A percentile compares a stretch with the other conserved stretches of the same genome.
Conservation (phyloP, 37 sponge, comb jelly and placozoan species). For the Axinella damicornis region DNA sequence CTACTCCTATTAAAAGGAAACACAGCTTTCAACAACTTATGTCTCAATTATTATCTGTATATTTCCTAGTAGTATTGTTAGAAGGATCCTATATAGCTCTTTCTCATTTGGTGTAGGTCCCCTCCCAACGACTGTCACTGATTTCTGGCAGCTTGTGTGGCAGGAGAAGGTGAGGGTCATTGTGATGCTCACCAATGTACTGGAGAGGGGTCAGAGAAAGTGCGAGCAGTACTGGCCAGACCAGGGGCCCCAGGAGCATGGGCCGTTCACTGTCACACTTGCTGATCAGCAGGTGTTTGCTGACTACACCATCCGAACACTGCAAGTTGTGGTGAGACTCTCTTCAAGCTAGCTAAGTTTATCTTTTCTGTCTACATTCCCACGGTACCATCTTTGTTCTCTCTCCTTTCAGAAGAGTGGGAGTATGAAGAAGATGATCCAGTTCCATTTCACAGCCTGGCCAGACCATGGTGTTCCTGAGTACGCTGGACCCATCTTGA, state of each 20-base stretch:
- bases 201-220: constrained; percentile 69
- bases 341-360: no score
- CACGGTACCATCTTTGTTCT: background rate
- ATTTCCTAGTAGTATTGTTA: no score
- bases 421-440: background rate
- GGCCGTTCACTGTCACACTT: constrained; percentile 59
- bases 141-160: constrained; percentile 86
- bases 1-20: no score
- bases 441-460: constrained; percentile 62
- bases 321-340: constrained; percentile 55
- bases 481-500: constrained; percentile 30
- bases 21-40: no score
- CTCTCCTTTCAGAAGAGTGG: background rate
- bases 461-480: constrained; percentile 57
- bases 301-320: constrained; percentile 58
- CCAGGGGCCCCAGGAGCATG: constrained; percentile 26
- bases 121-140: constrained; percentile 56
- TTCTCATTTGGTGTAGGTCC: constrained; percentile 52
- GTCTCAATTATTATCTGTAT: no score
- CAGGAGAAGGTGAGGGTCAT: constrained; percentile 62
- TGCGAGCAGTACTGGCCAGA: constrained; percentile 87
- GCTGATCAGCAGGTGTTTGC: constrained; percentile 45
- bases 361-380: background rate
- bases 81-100: no score
- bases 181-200: constrained; percentile 83